Evolutionary conservation across 2,797 vertebrate genomes (phyloP).

Genomic region (Prunella strophiata): DNA sequence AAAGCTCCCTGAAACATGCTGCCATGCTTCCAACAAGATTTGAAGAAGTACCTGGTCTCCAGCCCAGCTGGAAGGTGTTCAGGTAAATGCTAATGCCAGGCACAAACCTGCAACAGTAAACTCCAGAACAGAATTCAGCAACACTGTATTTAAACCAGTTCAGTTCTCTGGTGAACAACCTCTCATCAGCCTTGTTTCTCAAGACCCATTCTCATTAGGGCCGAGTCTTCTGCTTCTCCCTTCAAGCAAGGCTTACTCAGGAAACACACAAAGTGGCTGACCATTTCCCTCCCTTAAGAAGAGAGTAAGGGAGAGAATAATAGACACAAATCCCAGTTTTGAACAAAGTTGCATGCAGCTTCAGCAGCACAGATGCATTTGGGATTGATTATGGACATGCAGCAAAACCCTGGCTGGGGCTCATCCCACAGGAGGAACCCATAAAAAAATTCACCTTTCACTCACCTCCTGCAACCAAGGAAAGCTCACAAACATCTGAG

Average conservation of each 20-base stretch:
- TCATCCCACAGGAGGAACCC: slow-evolving; percentile 4
- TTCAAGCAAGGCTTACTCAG: not conserved
- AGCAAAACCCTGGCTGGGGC: slow-evolving; percentile 1
- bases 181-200: not conserved
- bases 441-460: slow-evolving; percentile 23
- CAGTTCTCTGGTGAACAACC: not conserved
- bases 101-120: not conserved
- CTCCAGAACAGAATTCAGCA: not conserved
- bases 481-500: slow-evolving; percentile 16
- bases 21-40: not conserved
- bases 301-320: not conserved
- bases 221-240: not conserved
- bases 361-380: slow-evolving; percentile 15
- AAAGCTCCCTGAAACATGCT: not conserved
- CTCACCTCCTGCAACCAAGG: not conserved
- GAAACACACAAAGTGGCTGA: not conserved
- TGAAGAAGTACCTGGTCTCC: not conserved
- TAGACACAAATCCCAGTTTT: not conserved
- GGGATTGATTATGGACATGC: not conserved
- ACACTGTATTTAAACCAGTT: not conserved
- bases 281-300: not conserved
- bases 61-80: not conserved
- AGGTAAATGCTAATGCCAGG: not conserved
- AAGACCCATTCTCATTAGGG: not conserved
- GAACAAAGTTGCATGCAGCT: not conserved